Percentiles rank a stretch among this genome's conserved stretches.
These are phyloP conservation scores for Parapristionchus giblindavisi DNA, from an alignment of 2,888 invertebrate species.

Conservation along the genomic window DNA sequence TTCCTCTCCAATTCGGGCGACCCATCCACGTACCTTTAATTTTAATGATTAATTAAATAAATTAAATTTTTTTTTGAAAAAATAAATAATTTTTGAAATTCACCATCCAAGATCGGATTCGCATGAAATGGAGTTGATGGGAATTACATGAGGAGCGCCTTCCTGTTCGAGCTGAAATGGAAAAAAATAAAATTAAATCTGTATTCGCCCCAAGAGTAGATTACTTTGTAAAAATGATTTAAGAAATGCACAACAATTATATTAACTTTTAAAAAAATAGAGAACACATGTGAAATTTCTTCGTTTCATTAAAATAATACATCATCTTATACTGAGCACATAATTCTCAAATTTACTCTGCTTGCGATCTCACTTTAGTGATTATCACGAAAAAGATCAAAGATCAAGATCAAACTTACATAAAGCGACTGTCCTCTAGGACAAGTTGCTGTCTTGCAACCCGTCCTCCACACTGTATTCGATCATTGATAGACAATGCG, in stretches of 20 bases:
- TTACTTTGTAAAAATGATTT: background rate
- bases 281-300: too few relatives aligned
- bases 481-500: conserved; percentile 27
- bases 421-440: conserved; percentile 30
- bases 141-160: conserved; percentile 20
- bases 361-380: background rate
- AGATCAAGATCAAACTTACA: conserved; percentile 1
- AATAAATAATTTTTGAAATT: background rate
- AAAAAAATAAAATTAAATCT: too few relatives aligned
- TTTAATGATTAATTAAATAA: background rate
- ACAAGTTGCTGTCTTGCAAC: conserved; percentile 30
- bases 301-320: too few relatives aligned
- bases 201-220: background rate
- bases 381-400: background rate
- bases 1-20: conserved; percentile 13
- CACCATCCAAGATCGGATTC: conserved; percentile 36
- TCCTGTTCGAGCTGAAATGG: conserved; percentile 25
- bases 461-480: conserved; percentile 31
- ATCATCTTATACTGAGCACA: too few relatives aligned
- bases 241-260: background rate
- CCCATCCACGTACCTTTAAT: conserved; percentile 33
- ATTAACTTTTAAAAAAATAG: background rate
- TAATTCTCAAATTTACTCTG: too few relatives aligned
- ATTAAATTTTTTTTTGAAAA: background rate
- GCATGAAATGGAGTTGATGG: conserved; percentile 7